These are phyloP conservation scores for Oxycera nigricornis DNA, from an alignment of 2,888 invertebrate genomes.

Conservation along the genomic window DNA sequence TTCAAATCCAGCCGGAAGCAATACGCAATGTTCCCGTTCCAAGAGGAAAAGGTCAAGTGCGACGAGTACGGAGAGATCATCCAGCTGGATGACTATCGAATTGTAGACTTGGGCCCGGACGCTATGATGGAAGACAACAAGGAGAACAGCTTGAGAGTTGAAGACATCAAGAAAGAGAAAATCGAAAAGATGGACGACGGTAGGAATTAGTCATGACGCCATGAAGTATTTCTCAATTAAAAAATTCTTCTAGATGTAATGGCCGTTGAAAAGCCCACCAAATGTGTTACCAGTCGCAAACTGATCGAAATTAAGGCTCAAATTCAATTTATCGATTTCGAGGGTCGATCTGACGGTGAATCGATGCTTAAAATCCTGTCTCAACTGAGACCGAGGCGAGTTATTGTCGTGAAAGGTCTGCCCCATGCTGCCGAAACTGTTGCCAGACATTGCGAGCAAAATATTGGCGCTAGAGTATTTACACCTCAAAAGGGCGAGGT, in stretches of 20 bases:
- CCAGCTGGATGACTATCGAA: conserved; percentile 88
- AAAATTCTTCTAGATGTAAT: conserved; percentile 60
- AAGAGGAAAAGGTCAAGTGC: conserved; percentile 87
- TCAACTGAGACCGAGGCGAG: conserved; percentile 79
- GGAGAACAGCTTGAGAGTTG: conserved; percentile 51
- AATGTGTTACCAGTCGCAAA: conserved; percentile 79
- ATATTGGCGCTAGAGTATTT: conserved; percentile 78
- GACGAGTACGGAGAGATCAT: conserved; percentile 98
- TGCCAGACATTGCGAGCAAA: conserved; percentile 72
- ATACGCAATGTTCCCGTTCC: conserved; percentile 95
- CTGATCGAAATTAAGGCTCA: conserved; percentile 82
- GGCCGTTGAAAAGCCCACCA: conserved; percentile 83
- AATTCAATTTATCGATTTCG: conserved; percentile 95
- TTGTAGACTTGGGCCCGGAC: conserved; percentile 70
- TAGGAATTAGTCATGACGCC: background rate
- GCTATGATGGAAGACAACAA: conserved; percentile 55
- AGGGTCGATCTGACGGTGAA: conserved; percentile 90
- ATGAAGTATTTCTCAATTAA: background rate
- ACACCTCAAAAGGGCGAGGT: conserved; percentile 82
- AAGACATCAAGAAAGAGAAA: conserved; percentile 50
- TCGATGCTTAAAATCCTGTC: conserved; percentile 82
- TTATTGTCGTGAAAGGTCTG: conserved; percentile 80
- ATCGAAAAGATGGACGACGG: conserved; percentile 46
- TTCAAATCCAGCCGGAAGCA: conserved; percentile 90
- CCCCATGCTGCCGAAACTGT: conserved; percentile 73